Base-by-base conservation (phyloP, 2,888 invertebrate species). In the Xanthia icteritia region DNA sequence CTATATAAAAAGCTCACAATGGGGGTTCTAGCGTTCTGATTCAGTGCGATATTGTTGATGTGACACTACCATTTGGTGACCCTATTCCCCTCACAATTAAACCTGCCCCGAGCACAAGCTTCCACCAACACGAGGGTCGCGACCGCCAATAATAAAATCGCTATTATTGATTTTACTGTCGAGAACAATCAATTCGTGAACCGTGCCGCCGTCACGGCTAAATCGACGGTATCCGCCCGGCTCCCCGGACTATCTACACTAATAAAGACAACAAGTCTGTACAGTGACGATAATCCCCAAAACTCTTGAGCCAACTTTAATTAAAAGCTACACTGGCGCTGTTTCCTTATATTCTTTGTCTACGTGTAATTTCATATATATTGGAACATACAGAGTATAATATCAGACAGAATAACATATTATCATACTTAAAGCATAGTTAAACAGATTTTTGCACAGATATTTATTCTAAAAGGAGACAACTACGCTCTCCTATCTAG, bases 141-240 rank as follows among this genome's bases (percentile, higher is more conserved):
- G 82, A 88, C 88, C 86, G 88, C 90, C 92, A 92, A 93, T 94
- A 94, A 94, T 92, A 94, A 94, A 94, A 93, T 93, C 91, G 93
- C 94, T 94, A 93, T 90, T 95, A 96, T 96, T 94, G 96, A 96
- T 96, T 95, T 95, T 94, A 92, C 92, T 94, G 94, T 93, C 92
- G 93, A 93, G 95, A 94, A 94, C 94, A 95, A 96, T 96, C 93
- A 94, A 93, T 95, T 92, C 90, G 88, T 92, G 79, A 88, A 94
- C 92, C 91, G 88, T 91, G 91, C 90, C 92, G 92, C 90, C 91
- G 92, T 90, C 92, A 92, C 88, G 90, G 89, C 92, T 94, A 95
- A 96, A 96, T 96, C 93, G 92, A 92, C 92, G 91, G 94, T 95
- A 94, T 96, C 96, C 96, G 96, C 91, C 91, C 92, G 91, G 91